phyloP scores from a whole-genome alignment of 2,113 vertebrate genomes.

The Anhinga anhinga region DNA sequence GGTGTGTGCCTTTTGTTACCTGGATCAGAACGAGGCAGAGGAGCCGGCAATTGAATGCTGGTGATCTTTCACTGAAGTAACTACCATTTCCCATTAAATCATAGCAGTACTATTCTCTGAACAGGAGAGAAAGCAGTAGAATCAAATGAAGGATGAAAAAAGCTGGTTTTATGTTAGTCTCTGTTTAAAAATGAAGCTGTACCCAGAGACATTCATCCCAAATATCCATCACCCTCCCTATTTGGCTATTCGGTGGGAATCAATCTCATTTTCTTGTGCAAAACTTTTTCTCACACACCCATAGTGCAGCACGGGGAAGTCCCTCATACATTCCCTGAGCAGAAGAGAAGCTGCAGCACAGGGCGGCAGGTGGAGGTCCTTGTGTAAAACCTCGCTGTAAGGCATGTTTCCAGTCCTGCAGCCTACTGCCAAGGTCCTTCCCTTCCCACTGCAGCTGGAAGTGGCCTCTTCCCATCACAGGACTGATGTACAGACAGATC shows the following conservation, averaged over 20 bases:
- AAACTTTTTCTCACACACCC: background rate
- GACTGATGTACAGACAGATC: background rate
- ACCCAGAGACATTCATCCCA: background rate
- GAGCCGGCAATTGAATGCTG: background rate
- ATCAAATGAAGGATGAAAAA: background rate
- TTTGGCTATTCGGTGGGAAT: background rate
- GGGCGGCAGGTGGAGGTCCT: background rate
- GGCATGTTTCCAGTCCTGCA: background rate
- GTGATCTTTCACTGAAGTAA: background rate
- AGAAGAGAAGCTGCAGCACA: background rate
- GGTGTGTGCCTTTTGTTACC: background rate
- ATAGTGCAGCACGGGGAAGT: background rate
- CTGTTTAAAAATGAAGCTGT: background rate
- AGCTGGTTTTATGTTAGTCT: background rate
- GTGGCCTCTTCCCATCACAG: background rate
- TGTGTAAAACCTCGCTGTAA: background rate
- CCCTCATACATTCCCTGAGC: background rate
- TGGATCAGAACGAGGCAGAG: background rate
- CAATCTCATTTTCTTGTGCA: background rate
- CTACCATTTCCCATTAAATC: background rate
- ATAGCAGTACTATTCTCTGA: background rate
- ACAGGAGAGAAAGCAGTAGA: background rate
- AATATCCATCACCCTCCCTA: background rate
- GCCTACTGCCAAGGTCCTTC: background rate
- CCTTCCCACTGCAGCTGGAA: background rate